Percentiles rank a stretch among this genome's conserved stretches.
These are phyloP conservation scores for Pseudococcus jackbeardsleyi DNA, from an alignment of 2,888 invertebrate genomes.

Conservation along the genomic window DNA sequence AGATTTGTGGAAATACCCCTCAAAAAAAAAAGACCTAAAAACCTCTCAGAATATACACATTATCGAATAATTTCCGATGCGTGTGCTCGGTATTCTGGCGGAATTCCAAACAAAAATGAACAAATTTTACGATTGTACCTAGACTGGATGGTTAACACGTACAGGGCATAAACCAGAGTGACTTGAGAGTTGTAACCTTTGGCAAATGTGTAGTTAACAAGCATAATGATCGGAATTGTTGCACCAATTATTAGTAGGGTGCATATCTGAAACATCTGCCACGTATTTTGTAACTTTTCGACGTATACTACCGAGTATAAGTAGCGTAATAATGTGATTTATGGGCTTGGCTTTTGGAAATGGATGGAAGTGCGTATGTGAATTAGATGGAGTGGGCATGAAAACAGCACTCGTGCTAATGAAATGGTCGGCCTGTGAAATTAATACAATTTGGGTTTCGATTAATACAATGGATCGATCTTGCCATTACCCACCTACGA, in stretches of 20 bases:
- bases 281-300: slow-evolving; percentile 8
- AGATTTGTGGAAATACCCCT: too few relatives aligned
- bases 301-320: neutral
- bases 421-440: neutral
- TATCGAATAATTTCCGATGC: too few relatives aligned
- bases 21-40: too few relatives aligned
- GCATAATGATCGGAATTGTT: slow-evolving; percentile 38
- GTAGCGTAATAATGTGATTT: slow-evolving; percentile 31
- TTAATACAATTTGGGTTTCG: neutral
- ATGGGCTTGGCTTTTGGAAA: slow-evolving; percentile 1
- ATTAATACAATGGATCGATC: neutral
- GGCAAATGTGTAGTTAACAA: slow-evolving; percentile 44
- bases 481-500: neutral
- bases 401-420: slow-evolving; percentile 28
- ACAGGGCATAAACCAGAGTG: slow-evolving; percentile 31
- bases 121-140: slow-evolving; percentile 28
- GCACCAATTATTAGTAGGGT: slow-evolving; percentile 33
- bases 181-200: slow-evolving; percentile 18
- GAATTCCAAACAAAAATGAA: slow-evolving; percentile 17
- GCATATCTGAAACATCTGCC: slow-evolving; percentile 41
- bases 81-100: neutral
- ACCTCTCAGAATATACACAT: too few relatives aligned
- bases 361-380: neutral
- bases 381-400: neutral
- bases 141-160: slow-evolving; percentile 31